phyloP scores from a whole-genome alignment of 2,113 vertebrate species.

The Phasianus colchicus region DNA sequence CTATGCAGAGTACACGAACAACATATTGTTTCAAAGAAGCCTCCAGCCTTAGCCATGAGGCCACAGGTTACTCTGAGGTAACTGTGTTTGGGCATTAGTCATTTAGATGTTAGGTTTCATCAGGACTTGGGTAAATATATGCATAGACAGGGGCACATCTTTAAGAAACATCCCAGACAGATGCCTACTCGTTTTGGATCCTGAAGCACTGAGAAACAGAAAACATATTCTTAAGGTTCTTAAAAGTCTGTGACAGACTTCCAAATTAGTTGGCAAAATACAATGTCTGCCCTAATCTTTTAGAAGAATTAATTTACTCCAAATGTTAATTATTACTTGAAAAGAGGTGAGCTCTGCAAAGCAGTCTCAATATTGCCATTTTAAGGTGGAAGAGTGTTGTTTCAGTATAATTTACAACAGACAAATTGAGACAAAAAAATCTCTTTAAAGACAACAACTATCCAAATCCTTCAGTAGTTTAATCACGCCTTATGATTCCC shows the following conservation, averaged over 20 bases:
- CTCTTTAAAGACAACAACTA: slow-evolving; percentile 42
- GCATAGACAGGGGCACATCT: neutral
- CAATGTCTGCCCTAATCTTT: neutral
- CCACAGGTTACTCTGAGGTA: neutral
- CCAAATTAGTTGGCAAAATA: neutral
- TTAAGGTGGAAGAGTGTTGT: neutral
- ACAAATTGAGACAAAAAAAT: neutral
- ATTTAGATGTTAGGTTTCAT: neutral
- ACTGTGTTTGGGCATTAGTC: neutral
- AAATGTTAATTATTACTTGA: neutral
- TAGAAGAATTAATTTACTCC: neutral
- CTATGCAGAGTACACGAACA: neutral
- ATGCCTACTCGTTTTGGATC: neutral
- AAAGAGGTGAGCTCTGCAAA: neutral
- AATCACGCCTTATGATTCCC: slow-evolving; percentile 46
- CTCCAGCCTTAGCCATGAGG: neutral
- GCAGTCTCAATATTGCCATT: neutral
- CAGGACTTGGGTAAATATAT: neutral
- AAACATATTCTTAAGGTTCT: neutral
- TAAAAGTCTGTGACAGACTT: neutral
- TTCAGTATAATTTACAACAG: neutral
- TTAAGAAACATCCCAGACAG: neutral
- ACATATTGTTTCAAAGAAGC: neutral
- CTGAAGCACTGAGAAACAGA: neutral
- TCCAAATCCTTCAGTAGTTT: slow-evolving; percentile 18